These are phyloP conservation scores for Ochropleura leucogaster DNA, from an alignment of 2,888 invertebrate species.

Conservation along the genomic window DNA sequence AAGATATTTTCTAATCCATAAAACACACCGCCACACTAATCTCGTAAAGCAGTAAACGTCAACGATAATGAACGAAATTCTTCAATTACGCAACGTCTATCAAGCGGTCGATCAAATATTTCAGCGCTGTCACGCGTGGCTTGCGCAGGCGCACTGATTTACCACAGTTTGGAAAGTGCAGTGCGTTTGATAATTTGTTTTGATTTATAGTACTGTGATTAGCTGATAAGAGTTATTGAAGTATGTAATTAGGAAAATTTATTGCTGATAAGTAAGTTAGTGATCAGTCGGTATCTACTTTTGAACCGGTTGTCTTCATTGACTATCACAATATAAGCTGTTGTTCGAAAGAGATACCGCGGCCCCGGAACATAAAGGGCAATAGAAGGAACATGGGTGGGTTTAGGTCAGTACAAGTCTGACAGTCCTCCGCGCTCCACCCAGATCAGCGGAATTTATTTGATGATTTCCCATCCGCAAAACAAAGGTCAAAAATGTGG, in stretches of 20 bases:
- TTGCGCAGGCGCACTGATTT: slow-evolving; percentile 51
- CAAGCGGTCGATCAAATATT: slow-evolving; percentile 73
- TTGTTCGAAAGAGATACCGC: too few relatives aligned
- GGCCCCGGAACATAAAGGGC: too few relatives aligned
- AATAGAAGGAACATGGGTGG: too few relatives aligned
- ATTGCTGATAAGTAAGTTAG: too few relatives aligned
- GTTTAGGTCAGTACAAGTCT: too few relatives aligned
- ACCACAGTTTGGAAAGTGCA: slow-evolving; percentile 56
- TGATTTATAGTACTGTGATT: not conserved
- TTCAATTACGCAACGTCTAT: slow-evolving; percentile 62
- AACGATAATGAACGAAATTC: slow-evolving; percentile 33
- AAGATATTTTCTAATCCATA: not conserved
- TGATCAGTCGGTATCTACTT: too few relatives aligned
- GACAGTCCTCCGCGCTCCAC: too few relatives aligned
- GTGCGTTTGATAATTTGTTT: slow-evolving; percentile 44
- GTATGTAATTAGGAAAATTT: not conserved
- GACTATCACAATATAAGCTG: too few relatives aligned
- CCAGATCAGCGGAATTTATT: too few relatives aligned
- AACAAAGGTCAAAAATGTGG: too few relatives aligned
- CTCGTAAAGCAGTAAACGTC: slow-evolving; percentile 9
- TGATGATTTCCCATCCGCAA: too few relatives aligned
- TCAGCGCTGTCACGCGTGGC: slow-evolving; percentile 77
- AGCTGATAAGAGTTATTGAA: not conserved
- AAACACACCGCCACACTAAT: not conserved
- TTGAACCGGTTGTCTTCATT: too few relatives aligned